phyloP scores from a whole-genome alignment of 2,797 vertebrate species.

The Orientallactaga sibirica region DNA sequence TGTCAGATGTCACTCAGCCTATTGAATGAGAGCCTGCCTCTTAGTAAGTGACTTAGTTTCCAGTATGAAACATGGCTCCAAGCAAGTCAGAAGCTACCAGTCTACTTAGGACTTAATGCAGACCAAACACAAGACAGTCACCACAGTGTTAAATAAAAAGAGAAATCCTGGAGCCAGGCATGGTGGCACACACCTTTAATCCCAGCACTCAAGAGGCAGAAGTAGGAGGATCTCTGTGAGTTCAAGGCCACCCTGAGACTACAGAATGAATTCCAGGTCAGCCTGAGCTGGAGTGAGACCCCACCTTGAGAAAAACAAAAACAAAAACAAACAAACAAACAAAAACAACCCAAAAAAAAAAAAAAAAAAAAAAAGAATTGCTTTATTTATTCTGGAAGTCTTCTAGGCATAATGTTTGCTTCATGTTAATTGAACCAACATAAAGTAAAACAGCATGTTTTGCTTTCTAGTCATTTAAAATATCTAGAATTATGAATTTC shows the following conservation, averaged over 20 bases:
- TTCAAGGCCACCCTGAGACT: too few species aligned
- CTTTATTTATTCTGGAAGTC: background rate
- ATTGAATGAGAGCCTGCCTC: background rate
- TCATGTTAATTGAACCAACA: background rate
- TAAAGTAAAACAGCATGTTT: background rate
- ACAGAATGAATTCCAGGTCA: too few species aligned
- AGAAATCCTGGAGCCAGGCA: background rate
- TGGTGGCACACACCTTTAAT: too few species aligned
- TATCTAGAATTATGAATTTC: constrained; percentile 11
- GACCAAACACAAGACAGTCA: background rate
- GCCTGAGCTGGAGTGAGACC: too few species aligned
- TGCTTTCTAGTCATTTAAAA: constrained; percentile 44
- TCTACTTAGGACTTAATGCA: background rate
- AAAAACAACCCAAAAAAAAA: background rate
- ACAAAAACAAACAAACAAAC: too few species aligned
- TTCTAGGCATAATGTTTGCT: constrained; percentile 10
- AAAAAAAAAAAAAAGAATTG: background rate
- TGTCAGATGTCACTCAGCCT: background rate
- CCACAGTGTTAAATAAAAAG: background rate
- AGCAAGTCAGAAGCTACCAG: background rate
- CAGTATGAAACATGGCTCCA: background rate
- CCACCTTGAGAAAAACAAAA: too few species aligned
- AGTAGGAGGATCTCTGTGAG: too few species aligned
- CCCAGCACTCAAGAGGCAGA: too few species aligned
- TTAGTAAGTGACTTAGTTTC: background rate